phyloP scores from a whole-genome alignment of 2,888 invertebrate species.

The Drosophila paranaensis region DNA sequence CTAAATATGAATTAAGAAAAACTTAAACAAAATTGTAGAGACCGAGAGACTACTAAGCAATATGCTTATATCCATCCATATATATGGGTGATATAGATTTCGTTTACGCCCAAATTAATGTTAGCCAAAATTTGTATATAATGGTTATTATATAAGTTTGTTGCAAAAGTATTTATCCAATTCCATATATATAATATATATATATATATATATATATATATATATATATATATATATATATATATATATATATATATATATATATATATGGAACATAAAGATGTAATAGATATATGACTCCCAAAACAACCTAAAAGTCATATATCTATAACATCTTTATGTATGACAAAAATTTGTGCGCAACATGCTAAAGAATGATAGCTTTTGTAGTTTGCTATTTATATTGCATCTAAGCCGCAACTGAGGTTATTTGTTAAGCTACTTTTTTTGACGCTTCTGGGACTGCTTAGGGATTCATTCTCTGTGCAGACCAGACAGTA shows the following conservation, averaged over 20 bases:
- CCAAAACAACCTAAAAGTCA: too few relatives aligned
- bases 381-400: constrained; percentile 26
- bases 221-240: constrained; percentile 40
- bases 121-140: constrained; percentile 53
- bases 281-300: too few relatives aligned
- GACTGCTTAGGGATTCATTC: constrained; percentile 41
- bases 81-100: constrained; percentile 8
- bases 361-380: constrained; percentile 63
- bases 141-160: constrained; percentile 38
- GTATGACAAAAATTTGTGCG: constrained; percentile 79
- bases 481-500: constrained; percentile 79
- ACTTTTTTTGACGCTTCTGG: constrained; percentile 16
- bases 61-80: constrained; percentile 5
- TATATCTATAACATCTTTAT: constrained; percentile 25
- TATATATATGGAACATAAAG: too few relatives aligned
- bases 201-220: constrained; percentile 33
- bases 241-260: constrained; percentile 34
- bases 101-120: constrained; percentile 32
- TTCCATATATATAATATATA: constrained; percentile 42
- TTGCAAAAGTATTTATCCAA: constrained; percentile 73
- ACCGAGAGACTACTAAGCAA: constrained; percentile 34
- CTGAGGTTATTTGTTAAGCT: constrained; percentile 61
- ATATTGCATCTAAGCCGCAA: constrained; percentile 39
- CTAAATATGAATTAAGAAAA: constrained; percentile 36
- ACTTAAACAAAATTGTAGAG: constrained; percentile 51